Base-by-base conservation (phyloP, 2,888 invertebrate genomes). In the Phyllotreta cruciferae region DNA sequence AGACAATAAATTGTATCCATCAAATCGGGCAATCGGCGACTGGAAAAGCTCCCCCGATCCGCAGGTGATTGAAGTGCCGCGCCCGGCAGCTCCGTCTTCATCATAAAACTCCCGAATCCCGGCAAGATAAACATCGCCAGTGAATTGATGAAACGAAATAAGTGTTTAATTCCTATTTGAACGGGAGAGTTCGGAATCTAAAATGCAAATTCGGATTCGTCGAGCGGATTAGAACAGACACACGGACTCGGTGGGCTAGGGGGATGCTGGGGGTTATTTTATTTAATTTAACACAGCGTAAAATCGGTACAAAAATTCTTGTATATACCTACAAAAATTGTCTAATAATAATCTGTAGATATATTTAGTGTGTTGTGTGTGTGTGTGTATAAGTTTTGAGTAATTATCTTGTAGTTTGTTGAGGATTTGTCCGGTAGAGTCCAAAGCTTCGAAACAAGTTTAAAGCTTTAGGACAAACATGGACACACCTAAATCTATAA, bases 401-500 rank as follows among this genome's bases (percentile, higher is more conserved):
- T 24, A 24, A 24, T 24, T 24, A 24, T 24, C 24, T 24, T 24
- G 24, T 24, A 24, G 24, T 24, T 24, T 24, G 24, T 24, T 4
- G 24, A 24, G 24, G 24, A 24, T 24, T 24, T 24, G 4, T 24
- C 24, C 76, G 76, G 77, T 77, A 76, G 75, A 77, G 76, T 60
- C 73, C 66, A 71, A 70, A 74, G 72, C 70, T 72, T 64, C 66
- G 24, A 24, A 75, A 73, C 77, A 79, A 81, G 78, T 80, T 79
- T 79, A 80, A 81, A 81, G 79, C 82, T 76, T 75, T 79, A 79
- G 80, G 78, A 79, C 80, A 82, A 82, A 82, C 82, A 76, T 77
- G 80, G 78, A 80, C 79, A 80, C 79, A 80, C 80, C 80, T 80
- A 81, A 81, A 80, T 80, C 80, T 80, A 80, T 80, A 79, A 78